Evolutionary conservation across 1,140 invertebrate genomes (phyloP).

Genomic region (Polyergus mexicanus): DNA sequence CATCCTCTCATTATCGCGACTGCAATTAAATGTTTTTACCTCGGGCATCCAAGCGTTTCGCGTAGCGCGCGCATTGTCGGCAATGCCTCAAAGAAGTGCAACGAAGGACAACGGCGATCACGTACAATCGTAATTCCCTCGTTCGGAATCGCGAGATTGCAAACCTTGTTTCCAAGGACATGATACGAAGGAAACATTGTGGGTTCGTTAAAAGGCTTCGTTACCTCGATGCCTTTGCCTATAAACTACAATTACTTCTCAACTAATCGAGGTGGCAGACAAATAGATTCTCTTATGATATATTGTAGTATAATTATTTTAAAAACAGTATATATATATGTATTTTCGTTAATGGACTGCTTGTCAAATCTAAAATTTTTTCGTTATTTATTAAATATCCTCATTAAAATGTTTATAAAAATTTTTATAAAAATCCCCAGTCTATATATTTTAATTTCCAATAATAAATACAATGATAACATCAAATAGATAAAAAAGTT

Average conservation of each 20-base stretch:
- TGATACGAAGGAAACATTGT: constrained; percentile 52
- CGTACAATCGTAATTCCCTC: constrained; percentile 45
- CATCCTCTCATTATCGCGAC: constrained; percentile 28
- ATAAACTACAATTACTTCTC: constrained; percentile 7
- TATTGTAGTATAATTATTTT: constrained; percentile 11
- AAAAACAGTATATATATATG: not conserved
- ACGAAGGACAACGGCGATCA: constrained; percentile 48
- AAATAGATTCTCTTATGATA: constrained; percentile 2
- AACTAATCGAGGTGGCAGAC: not conserved
- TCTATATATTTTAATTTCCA: not conserved
- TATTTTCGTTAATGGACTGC: not conserved
- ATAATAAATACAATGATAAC: not conserved
- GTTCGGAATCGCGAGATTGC: constrained; percentile 29
- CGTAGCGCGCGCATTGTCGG: not conserved
- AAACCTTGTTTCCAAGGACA: constrained; percentile 43
- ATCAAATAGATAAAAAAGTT: no score
- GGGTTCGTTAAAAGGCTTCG: constrained; percentile 39
- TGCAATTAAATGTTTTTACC: constrained; percentile 52
- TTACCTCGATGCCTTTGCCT: not conserved
- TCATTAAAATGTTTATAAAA: no score
- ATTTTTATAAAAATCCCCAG: not conserved
- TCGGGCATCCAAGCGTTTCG: constrained; percentile 44
- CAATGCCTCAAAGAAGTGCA: constrained; percentile 38
- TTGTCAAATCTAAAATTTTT: constrained; percentile 8
- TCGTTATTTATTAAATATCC: not conserved